These are phyloP conservation scores for Lochmaea crataegi DNA, from an alignment of 2,888 invertebrate species.

Conservation along the genomic window DNA sequence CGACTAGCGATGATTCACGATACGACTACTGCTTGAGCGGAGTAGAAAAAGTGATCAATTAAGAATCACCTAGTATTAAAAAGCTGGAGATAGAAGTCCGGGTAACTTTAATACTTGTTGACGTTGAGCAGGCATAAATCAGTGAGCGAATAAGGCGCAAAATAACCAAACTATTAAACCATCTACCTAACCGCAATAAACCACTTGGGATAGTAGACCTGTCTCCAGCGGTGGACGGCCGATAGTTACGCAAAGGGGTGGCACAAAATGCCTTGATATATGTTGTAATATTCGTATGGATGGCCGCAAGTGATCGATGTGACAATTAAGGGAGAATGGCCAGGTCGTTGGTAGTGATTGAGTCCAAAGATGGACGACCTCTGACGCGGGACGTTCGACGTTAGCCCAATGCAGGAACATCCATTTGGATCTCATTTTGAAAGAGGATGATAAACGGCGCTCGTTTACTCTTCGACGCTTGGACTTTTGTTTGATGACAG, in stretches of 20 bases:
- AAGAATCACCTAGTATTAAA: background rate
- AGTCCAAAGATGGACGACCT: conserved; percentile 56
- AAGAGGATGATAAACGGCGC: conserved; percentile 31
- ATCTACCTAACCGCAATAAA: conserved; percentile 37
- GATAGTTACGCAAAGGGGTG: conserved; percentile 35
- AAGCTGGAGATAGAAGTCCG: background rate
- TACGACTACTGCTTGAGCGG: too few relatives aligned
- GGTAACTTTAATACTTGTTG: background rate
- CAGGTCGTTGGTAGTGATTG: conserved; percentile 58
- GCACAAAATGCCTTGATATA: conserved; percentile 51
- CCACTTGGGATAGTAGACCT: conserved; percentile 24
- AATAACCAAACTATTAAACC: conserved; percentile 30
- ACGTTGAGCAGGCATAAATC: conserved; percentile 20
- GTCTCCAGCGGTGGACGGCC: conserved; percentile 33
- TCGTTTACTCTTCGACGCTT: conserved; percentile 9
- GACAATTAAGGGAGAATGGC: conserved; percentile 59
- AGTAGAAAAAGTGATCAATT: too few relatives aligned
- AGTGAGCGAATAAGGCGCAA: conserved; percentile 18
- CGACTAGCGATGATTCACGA: too few relatives aligned
- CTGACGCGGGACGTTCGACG: conserved; percentile 35
- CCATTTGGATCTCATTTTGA: conserved; percentile 37
- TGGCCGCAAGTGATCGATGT: conserved; percentile 59
- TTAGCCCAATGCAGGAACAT: conserved; percentile 28
- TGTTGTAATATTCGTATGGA: conserved; percentile 56
- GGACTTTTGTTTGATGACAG: conserved; percentile 7